Evolutionary conservation across 2,888 invertebrate genomes (phyloP).

Genomic region (Ormyrus thymus): DNA sequence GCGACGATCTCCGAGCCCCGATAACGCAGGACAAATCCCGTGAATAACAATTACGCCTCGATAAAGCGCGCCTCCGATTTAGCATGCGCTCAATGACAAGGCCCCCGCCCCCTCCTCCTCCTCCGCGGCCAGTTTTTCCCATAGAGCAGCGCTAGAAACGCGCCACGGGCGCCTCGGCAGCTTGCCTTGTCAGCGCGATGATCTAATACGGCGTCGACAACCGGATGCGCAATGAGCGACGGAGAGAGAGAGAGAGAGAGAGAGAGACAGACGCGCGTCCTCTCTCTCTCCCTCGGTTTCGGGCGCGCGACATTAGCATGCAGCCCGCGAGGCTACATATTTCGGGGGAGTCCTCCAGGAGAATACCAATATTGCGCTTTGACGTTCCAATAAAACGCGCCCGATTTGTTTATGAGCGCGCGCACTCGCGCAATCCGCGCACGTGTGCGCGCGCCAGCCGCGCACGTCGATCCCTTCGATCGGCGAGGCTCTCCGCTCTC

Average conservation of each 20-base stretch:
- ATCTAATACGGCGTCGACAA: constrained; percentile 67
- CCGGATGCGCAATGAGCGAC: constrained; percentile 67
- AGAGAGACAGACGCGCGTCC: constrained; percentile 62
- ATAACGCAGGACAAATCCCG: constrained; percentile 20
- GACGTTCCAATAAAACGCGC: constrained; percentile 75
- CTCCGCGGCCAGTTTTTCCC: constrained; percentile 38
- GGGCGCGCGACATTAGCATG: constrained; percentile 70
- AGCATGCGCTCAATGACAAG: constrained; percentile 23
- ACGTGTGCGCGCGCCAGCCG: constrained; percentile 10
- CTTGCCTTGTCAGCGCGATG: constrained; percentile 41
- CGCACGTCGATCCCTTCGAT: not conserved
- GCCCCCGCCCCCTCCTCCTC: not conserved
- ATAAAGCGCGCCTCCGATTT: constrained; percentile 23
- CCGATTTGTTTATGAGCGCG: constrained; percentile 74
- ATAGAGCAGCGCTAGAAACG: not conserved
- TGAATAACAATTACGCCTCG: constrained; percentile 35
- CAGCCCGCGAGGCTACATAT: constrained; percentile 73
- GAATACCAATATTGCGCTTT: constrained; percentile 75
- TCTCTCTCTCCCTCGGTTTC: constrained; percentile 61
- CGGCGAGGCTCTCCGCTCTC: not conserved
- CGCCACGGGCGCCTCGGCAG: not conserved
- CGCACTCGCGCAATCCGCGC: constrained; percentile 41
- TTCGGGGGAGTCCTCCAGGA: constrained; percentile 72
- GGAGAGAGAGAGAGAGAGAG: constrained; percentile 1
- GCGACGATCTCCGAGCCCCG: constrained; percentile 31